Evolutionary conservation across 2,113 vertebrate genomes (phyloP), one percentile per base, ranked within the genome.

Genomic region (Trematomus loennbergii): DNA sequence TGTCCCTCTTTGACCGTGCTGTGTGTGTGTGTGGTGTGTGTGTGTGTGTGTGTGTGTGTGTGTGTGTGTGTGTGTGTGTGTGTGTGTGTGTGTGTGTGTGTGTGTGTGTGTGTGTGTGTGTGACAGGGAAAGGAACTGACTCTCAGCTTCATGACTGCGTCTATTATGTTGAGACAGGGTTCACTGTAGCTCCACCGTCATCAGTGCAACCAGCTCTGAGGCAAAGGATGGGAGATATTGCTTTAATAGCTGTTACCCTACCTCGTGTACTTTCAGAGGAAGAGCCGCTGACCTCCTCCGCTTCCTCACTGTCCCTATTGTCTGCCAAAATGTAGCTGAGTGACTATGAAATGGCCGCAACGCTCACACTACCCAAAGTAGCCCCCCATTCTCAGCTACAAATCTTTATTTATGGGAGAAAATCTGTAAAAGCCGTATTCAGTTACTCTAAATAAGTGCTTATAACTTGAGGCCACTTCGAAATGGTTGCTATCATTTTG

Each of bases 111-210:
- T 49, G 82, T 12, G 79, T 36, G 79, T 54, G 68, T 55, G 84
- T 46, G 75, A 68, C 50, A 66, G 72, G 58, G 84, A 81, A 80
- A 87, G 87, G 79, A 88, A 92, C 78, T 82, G 82, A 91, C 84
- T 88, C 85, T 78, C 76, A 66, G 81, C 89, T 86, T 88, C 82
- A 91, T 94, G 90, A 94, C 90, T 94, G 88, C 66, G 54, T 81
- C 91, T 88, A 94, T 94, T 94, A 92, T 95, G 85, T 76, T 20
- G 84, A 63, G 78, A 75, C 83, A 90, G 70, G 11, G 82, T 75
- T 87, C 73, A 59, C 87, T 87, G 88, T 76, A 85, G 43, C 71
- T 48, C 81, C 89, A 72, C 64, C 2, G 62, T 89, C 66, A 67
- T 82, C 55, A 59, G 84, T 79, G 83, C 58, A 65, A 78, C 77